phyloP scores from a whole-genome alignment of 1,140 invertebrate genomes.

The Arctopsyche grandis region DNA sequence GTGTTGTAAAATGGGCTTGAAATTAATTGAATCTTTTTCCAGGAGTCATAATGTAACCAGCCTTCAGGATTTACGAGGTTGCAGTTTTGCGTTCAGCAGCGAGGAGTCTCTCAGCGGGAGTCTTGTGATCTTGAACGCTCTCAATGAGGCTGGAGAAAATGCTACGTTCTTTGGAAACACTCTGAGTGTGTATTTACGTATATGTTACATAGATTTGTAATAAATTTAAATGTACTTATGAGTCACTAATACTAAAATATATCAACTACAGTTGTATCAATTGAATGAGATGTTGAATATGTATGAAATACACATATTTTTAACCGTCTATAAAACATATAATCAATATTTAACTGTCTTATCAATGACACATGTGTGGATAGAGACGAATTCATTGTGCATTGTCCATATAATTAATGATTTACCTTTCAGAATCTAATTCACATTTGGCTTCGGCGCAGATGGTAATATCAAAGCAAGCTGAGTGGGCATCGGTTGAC shows the following conservation, averaged over 20 bases:
- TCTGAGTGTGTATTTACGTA: constrained; percentile 60
- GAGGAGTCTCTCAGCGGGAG: constrained; percentile 68
- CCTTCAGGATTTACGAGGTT: constrained; percentile 69
- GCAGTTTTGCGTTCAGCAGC: constrained; percentile 68
- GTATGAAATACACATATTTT: no score
- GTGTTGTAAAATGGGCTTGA: constrained; percentile 11
- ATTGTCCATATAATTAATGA: no score
- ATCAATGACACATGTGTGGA: no score
- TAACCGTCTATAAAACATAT: no score
- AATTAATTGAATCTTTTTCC: constrained; percentile 55
- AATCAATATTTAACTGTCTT: no score
- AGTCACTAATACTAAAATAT: no score
- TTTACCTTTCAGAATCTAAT: constrained; percentile 63
- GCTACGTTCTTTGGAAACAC: constrained; percentile 71
- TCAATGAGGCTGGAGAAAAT: constrained; percentile 71
- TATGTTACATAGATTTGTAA: constrained; percentile 18
- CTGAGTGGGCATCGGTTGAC: constrained; percentile 72
- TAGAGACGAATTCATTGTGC: no score
- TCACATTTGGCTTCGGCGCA: constrained; percentile 71
- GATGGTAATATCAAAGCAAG: constrained; percentile 71
- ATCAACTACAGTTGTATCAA: no score
- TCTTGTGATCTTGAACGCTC: constrained; percentile 66
- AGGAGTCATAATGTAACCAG: constrained; percentile 69
- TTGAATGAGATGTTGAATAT: constrained; percentile 9
- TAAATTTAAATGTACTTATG: neutral